A percentile compares a stretch with the other conserved stretches of the same genome.
phyloP scores from a whole-genome alignment of 2,888 invertebrate species.

The Erebia aethiops region DNA sequence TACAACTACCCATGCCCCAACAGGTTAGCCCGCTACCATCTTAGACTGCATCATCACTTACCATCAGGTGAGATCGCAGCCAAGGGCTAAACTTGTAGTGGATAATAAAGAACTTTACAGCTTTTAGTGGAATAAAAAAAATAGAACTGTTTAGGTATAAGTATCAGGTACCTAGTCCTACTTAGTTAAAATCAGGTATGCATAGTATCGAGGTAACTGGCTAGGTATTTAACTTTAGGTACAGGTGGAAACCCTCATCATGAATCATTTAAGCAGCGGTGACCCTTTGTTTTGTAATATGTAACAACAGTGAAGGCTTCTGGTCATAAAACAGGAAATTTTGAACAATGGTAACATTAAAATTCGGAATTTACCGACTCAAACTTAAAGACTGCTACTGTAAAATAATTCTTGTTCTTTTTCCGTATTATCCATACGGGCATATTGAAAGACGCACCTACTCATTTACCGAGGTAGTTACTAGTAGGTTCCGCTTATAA shows the following conservation, averaged over 20 bases:
- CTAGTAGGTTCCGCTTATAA: no score
- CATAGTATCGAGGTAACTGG: neutral
- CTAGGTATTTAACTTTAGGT: constrained; percentile 14
- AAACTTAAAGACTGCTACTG: neutral
- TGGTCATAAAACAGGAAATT: constrained; percentile 53
- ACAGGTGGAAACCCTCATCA: constrained; percentile 1
- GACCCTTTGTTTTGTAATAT: constrained; percentile 36
- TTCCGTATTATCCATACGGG: neutral
- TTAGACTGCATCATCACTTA: no score
- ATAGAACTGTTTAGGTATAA: no score
- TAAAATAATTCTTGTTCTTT: neutral
- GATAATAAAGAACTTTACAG: no score
- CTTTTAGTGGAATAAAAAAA: no score
- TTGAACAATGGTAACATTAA: constrained; percentile 66
- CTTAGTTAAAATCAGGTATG: neutral
- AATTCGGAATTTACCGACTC: constrained; percentile 25
- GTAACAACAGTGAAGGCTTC: constrained; percentile 56
- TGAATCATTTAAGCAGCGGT: constrained; percentile 51
- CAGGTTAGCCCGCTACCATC: no score
- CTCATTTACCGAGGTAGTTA: no score
- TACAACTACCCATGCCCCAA: no score
- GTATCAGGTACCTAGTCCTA: neutral
- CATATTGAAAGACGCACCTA: neutral
- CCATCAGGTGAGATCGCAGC: no score
- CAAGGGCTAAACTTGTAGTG: no score